These are phyloP conservation scores for Colaptes auratus DNA, from an alignment of 2,113 vertebrate species.

Conservation along the genomic window DNA sequence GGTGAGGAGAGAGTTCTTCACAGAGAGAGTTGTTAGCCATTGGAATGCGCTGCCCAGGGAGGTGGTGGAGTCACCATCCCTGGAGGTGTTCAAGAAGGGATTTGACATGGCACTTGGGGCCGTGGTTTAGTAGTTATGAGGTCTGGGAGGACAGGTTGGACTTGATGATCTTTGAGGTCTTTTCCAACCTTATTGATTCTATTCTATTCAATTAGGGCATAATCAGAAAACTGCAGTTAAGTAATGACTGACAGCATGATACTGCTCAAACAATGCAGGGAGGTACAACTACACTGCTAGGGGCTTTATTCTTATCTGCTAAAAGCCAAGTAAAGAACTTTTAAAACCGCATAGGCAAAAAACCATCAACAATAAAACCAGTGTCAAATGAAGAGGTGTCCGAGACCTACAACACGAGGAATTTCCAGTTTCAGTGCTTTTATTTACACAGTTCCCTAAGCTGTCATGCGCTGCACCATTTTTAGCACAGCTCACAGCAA, in stretches of 20 bases:
- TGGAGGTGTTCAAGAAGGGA: too few species aligned
- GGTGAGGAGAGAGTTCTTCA: too few species aligned
- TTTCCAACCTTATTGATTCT: too few species aligned
- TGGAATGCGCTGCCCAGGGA: too few species aligned
- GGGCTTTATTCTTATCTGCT: background rate
- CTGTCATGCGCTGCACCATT: background rate
- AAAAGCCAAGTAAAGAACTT: background rate
- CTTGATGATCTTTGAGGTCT: too few species aligned
- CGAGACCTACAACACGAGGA: background rate
- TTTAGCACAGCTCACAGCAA: conserved; percentile 37
- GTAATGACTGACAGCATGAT: background rate
- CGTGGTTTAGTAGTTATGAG: too few species aligned
- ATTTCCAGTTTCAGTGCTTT: background rate
- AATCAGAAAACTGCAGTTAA: background rate
- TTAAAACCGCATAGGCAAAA: background rate
- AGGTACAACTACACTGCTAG: background rate
- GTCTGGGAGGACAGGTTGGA: too few species aligned
- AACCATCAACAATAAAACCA: background rate
- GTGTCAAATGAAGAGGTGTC: background rate
- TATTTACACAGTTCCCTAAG: background rate
- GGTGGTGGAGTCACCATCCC: too few species aligned
- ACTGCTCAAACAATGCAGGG: background rate
- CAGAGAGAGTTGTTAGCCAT: too few species aligned
- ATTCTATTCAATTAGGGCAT: background rate
- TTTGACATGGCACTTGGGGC: too few species aligned